Conservation (phyloP, 2,113 vertebrate species). For the Nymphicus hollandicus region DNA sequence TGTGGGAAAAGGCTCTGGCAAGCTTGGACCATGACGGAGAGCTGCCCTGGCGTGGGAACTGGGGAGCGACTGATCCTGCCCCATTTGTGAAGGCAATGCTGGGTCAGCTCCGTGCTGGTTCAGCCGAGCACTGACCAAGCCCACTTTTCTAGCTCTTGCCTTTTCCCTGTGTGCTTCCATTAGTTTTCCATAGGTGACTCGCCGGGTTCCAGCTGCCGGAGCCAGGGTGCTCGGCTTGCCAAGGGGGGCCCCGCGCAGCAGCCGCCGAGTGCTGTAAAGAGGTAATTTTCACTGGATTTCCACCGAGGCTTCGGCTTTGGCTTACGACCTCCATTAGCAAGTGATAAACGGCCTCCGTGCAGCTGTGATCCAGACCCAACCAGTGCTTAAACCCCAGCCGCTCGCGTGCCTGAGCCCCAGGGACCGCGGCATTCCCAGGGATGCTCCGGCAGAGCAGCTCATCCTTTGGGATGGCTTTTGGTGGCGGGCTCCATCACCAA, state of each 20-base stretch:
- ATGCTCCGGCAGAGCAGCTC: neutral
- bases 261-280: neutral
- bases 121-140: neutral
- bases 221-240: neutral
- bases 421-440: rapidly evolving
- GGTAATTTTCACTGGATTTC: slow-evolving; percentile 5
- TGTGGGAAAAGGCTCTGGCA: rapidly evolving
- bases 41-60: rapidly evolving
- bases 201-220: rapidly evolving
- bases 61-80: rapidly evolving
- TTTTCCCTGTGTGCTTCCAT: neutral
- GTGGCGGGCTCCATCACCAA: neutral
- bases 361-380: neutral
- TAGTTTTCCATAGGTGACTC: neutral
- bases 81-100: neutral
- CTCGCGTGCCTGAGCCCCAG: rapidly evolving
- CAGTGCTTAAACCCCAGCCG: neutral
- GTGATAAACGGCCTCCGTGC: neutral
- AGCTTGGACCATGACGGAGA: neutral
- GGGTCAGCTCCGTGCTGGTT: rapidly evolving
- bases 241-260: neutral
- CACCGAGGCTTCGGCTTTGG: neutral
- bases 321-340: neutral
- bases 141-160: neutral
- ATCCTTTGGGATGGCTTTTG: neutral